These are phyloP conservation scores for Rhingia rostrata DNA, from an alignment of 2,888 invertebrate species.

Conservation along the genomic window DNA sequence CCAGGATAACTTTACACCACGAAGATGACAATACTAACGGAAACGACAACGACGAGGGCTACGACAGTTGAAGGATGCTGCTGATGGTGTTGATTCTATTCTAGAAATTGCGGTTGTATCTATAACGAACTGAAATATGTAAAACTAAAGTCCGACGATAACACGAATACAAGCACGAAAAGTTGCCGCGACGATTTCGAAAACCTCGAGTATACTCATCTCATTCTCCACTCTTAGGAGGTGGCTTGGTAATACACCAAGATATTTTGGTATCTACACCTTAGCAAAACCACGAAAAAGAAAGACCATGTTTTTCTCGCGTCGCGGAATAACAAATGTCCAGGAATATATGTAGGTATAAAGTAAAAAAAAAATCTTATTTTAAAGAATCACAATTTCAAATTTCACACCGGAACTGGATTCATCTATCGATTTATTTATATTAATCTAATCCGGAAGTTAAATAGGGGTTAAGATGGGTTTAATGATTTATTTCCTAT, in stretches of 20 bases:
- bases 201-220: constrained; percentile 57
- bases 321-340: constrained; percentile 20
- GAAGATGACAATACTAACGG: constrained; percentile 41
- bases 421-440: constrained; percentile 63
- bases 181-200: constrained; percentile 67
- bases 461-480: constrained; percentile 71
- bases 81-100: constrained; percentile 29
- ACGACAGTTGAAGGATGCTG: constrained; percentile 44
- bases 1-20: constrained; percentile 47
- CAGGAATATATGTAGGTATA: not conserved
- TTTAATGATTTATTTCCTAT: constrained; percentile 70
- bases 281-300: constrained; percentile 42
- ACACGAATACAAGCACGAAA: constrained; percentile 71
- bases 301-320: constrained; percentile 35
- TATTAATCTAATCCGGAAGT: constrained; percentile 67
- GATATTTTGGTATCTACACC: constrained; percentile 72
- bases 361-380: not conserved
- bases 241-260: constrained; percentile 37
- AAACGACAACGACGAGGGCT: constrained; percentile 25
- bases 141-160: constrained; percentile 56
- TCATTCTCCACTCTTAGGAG: constrained; percentile 26
- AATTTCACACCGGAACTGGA: constrained; percentile 62
- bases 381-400: constrained; percentile 22
- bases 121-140: constrained; percentile 57
- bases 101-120: constrained; percentile 60